Evolutionary conservation across 1,140 invertebrate genomes (phyloP).

Genomic region (Ephestia elutella): DNA sequence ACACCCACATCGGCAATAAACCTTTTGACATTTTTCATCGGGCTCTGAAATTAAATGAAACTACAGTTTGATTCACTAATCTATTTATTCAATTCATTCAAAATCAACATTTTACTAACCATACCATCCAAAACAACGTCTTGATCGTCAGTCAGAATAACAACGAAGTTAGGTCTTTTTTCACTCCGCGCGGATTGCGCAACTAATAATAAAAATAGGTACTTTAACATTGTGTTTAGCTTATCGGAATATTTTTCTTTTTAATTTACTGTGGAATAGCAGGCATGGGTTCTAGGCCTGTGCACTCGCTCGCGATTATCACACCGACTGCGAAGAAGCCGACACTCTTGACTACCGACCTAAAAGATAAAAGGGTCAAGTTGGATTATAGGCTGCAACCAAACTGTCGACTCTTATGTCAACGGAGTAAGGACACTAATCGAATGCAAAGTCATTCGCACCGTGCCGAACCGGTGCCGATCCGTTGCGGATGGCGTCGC

Average conservation of each 20-base stretch:
- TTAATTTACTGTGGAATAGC: conserved; percentile 60
- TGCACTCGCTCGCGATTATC: conserved; percentile 79
- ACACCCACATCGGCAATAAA: conserved; percentile 79
- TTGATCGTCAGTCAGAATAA: conserved; percentile 91
- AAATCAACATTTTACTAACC: conserved; percentile 73
- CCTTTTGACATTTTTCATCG: conserved; percentile 78
- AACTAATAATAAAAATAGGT: conserved; percentile 43
- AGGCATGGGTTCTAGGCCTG: conserved; percentile 79
- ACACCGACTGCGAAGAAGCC: conserved; percentile 80
- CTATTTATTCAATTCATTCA: conserved; percentile 49
- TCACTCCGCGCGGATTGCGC: conserved; percentile 28
- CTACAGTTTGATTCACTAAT: conserved; percentile 40
- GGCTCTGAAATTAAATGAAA: conserved; percentile 77
- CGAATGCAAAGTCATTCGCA: no score
- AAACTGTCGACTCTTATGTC: no score
- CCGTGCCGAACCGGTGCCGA: no score
- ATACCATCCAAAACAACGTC: conserved; percentile 85
- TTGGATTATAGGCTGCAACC: no score
- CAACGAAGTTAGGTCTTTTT: conserved; percentile 81
- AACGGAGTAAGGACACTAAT: no score
- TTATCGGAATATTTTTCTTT: conserved; percentile 14
- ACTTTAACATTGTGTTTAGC: conserved; percentile 48
- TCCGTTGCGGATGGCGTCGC: no score
- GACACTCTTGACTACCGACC: conserved; percentile 82
- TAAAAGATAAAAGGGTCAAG: conserved; percentile 60